A percentile compares a stretch with the other conserved stretches of the same genome.
These are phyloP conservation scores for Epinephelus fuscoguttatus DNA, from an alignment of 2,113 vertebrate genomes.

Conservation along the genomic window DNA sequence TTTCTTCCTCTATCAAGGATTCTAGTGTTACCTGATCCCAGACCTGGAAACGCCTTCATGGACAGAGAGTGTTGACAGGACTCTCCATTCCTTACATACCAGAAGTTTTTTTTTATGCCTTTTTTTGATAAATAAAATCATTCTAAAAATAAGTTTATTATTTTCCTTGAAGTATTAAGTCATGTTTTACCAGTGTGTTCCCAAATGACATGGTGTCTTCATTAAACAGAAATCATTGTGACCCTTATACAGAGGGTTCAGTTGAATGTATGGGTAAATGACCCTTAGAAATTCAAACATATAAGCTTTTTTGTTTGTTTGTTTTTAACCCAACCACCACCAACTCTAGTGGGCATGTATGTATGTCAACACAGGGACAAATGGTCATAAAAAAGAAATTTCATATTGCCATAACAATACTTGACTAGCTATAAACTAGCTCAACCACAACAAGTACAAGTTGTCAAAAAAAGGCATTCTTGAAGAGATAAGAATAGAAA, in stretches of 20 bases:
- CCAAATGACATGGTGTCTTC: background rate
- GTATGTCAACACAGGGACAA: too few species aligned
- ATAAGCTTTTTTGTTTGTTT: background rate
- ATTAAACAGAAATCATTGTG: background rate
- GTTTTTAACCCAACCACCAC: too few species aligned
- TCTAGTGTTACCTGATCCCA: constrained; percentile 31
- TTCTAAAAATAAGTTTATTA: background rate
- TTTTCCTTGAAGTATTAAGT: background rate
- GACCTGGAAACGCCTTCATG: constrained; percentile 18
- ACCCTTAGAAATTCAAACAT: background rate
- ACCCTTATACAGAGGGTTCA: background rate
- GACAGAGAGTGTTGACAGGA: too few species aligned
- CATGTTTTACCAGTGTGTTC: background rate
- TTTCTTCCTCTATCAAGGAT: background rate
- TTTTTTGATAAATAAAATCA: background rate
- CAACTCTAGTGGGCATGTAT: too few species aligned
- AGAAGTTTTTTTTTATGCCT: background rate
- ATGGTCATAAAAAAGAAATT: too few species aligned
- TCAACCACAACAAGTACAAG: too few species aligned
- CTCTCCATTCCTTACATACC: too few species aligned
- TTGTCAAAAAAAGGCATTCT: too few species aligned
- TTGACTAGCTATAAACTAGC: too few species aligned
- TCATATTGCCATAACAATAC: too few species aligned
- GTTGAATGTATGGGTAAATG: background rate
- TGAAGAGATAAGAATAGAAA: too few species aligned